Evolutionary conservation across 2,113 vertebrate genomes (phyloP), one percentile per base, ranked within the genome.

Genomic region (Oceanodroma tethys): DNA sequence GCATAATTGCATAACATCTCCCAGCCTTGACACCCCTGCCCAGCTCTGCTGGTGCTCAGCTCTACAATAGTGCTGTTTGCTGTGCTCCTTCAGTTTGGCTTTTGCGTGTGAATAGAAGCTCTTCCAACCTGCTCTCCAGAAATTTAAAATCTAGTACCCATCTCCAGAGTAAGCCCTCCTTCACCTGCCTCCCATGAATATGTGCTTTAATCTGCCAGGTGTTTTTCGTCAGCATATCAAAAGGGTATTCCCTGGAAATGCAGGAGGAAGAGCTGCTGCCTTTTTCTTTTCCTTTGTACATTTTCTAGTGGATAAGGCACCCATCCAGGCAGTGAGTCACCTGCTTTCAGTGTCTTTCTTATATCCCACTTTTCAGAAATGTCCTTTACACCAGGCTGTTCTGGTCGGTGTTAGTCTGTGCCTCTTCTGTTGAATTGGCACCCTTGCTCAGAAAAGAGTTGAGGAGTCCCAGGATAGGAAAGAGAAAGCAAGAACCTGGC

Each of bases 61-160:
- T 80, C 58, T 66, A 2, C 25, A 25, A 1, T 0, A 27, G 18
- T 7, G 10, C 36, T 7, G 0, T 32, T 83, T 72, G 4, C 36
- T 78, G 4, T 43, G 45, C 27, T 68, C 34, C 60, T 63, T 60
- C 8, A 6, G 4, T 52, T 88, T 80, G 30, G 32, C 10, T 93
- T 82, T 86, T 68, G 13, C 27, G 55, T 60, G 26, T 40, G 30
- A 72, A 20, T 27, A 86, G 56, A 85, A 59, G 34, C 4, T 40
- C 19, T 70, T 66, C 55, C 27, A 70, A 48, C 6, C 9, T 17
- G 4, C 22, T 48, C 34, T 71, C n/a, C 29, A 85, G 38, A 85
- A 78, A 45, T 67, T 22, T 56, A 18, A 78, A 72, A 56, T 52
- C 53, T 27, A 40, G 10, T 21, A 12, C 8, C 25, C 9, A 36